Evolutionary conservation across 2,113 vertebrate genomes (phyloP).

Genomic region (Rhabdomys dilectus): DNA sequence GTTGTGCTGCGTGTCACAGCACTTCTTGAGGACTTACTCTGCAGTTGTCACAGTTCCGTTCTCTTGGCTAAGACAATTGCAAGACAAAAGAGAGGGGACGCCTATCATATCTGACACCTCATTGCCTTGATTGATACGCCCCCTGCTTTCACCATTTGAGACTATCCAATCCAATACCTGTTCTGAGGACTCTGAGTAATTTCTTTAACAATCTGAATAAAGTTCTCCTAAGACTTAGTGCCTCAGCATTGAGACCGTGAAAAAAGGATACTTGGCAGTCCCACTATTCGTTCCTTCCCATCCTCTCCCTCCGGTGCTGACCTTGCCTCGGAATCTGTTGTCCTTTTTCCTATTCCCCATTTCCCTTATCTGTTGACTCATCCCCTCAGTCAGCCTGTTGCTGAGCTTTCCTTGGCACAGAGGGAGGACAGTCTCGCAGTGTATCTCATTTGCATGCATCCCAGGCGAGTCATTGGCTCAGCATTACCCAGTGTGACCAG

Average conservation of each 20-base stretch:
- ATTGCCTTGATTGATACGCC: neutral
- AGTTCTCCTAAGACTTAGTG: neutral
- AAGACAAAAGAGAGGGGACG: neutral
- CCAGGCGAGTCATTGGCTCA: neutral
- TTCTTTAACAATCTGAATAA: neutral
- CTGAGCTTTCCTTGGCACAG: neutral
- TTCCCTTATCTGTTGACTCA: neutral
- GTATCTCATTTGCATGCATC: neutral
- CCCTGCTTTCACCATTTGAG: neutral
- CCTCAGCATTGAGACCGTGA: neutral
- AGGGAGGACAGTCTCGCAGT: neutral
- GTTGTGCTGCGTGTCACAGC: accelerated
- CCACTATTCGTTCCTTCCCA: neutral
- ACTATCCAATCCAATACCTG: neutral
- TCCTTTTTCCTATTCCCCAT: no score
- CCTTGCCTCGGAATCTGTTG: neutral
- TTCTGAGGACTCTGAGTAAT: neutral
- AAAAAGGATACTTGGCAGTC: neutral
- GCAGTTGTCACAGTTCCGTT: neutral
- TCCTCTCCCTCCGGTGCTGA: neutral
- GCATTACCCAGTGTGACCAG: neutral
- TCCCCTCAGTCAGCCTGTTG: neutral
- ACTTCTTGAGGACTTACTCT: neutral
- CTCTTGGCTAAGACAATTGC: neutral
- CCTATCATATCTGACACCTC: neutral